Evolutionary conservation across 2,797 vertebrate species (phyloP).

Genomic region (Odontamblyopus lacepedii): DNA sequence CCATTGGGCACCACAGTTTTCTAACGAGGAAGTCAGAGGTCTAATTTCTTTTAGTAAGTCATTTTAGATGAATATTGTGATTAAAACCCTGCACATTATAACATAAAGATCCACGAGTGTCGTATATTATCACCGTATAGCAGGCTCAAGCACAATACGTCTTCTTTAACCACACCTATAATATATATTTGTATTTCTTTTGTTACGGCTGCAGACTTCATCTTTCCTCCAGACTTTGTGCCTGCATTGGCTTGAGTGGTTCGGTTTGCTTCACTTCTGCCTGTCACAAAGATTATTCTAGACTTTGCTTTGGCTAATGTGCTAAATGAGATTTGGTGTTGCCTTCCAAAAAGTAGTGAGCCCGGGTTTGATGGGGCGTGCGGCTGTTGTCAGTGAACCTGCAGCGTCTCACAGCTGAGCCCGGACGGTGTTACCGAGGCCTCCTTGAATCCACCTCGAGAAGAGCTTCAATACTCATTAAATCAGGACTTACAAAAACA

Average conservation of each 20-base stretch:
- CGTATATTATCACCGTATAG: no score
- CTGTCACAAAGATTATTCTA: not conserved
- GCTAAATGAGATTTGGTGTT: conserved; percentile 11
- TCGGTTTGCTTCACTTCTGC: conserved; percentile 8
- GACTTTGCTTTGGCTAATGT: conserved; percentile 4
- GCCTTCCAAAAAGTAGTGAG: not conserved
- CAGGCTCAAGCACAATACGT: no score
- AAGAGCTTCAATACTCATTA: conserved; percentile 41
- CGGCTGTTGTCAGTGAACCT: conserved; percentile 9
- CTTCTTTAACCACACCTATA: not conserved
- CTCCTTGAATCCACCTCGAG: conserved; percentile 25
- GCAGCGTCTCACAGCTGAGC: conserved; percentile 1
- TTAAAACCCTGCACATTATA: no score
- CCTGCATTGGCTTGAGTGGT: not conserved
- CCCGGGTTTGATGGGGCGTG: conserved; percentile 1
- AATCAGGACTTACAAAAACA: conserved; percentile 45
- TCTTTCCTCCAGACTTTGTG: not conserved
- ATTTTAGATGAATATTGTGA: no score
- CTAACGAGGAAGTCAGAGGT: no score
- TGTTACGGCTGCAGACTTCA: not conserved
- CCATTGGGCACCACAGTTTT: no score
- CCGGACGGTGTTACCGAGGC: conserved; percentile 25
- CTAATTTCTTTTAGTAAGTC: no score
- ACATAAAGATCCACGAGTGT: no score
- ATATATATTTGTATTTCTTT: not conserved